Base-by-base conservation (phyloP, 64 coral and sea anemone genomes). In the Acropora yongei region DNA sequence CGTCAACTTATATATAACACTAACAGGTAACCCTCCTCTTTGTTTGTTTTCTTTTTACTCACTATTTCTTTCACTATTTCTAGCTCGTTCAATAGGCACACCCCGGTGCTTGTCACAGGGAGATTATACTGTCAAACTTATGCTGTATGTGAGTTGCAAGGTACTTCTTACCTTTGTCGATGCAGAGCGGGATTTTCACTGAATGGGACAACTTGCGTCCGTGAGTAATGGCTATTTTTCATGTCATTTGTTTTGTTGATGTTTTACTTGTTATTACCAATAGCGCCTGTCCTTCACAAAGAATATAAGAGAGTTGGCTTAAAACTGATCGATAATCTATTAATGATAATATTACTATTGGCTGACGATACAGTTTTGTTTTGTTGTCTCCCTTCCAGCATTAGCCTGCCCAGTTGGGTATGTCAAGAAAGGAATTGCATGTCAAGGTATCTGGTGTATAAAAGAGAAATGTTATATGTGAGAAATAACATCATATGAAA, bases 101-200 rank as follows among this genome's bases (percentile, higher is more conserved):
- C 49, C 77, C 19, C 49, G 55, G 18, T 79, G 77, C 17, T 55
- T 49, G 39, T 48, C 47, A 30, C 44, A 51, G 6, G 48, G 8
- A 4, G 77, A 79, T 55, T 79, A 53, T 79, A 53, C 40, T 79
- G 77, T 57, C 77, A 79, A 79, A 19, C 47, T 30, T 53, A 79
- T 14, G 77, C 47, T 2, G 17, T 53, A 19, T 79, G 77, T 79
- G 44, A 9, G 0, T 6, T 49, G 3, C 6, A 50, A 49, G 47
- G 17, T 3, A 19, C 0, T 19, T 1, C 1, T 14, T 79, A 49
- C 48, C 0, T 3, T 6, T 79, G 77, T n/a, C 17, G 48, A 2
- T 79, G 77, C 55, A 79, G 39, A 79, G 18, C 47, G 44, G 77
- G 77, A 6, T 79, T 53, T 53, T 30, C 13, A 53, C 8, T 79